Base-by-base conservation (phyloP, 1,140 invertebrate genomes). In the Aphis gossypii region DNA sequence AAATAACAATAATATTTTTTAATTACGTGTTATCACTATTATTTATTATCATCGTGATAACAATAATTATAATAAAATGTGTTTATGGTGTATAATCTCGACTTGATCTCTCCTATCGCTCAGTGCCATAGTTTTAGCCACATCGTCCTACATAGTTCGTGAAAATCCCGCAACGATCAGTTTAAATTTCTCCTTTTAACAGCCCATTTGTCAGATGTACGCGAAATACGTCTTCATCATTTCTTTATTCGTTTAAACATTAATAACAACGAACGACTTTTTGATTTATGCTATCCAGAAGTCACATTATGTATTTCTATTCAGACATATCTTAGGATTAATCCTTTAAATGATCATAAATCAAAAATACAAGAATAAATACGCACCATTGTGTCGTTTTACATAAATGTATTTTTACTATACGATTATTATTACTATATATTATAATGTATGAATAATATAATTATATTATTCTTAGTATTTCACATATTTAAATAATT, bases 331-430 rank as follows among this genome's bases (percentile, higher is more conserved):
- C 60, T 76, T 76, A n/a, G 60, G 60, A 30, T 76, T 76, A 76
- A 76, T 76, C n/a, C 60, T 76, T 76, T 76, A 76, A 76, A 76
- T 76, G 60, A 76, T 76, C 60, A 76, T 76, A 76, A 76, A 76
- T 76, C 60, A 76, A 30, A 18, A 76, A 6, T n/a, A n/a, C 4
- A 20, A 76, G 60, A 76, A 76, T n/a, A 76, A 76, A 76, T 76
- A n/a, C 30, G 60, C 30, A 35, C 30, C n/a, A 76, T 76, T 76
- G 60, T 76, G 60, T 76, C 30, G 60, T 76, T n/a, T 68, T 18
- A n/a, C 60, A 76, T 76, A n/a, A 76, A 76, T 68, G 14, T 35
- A n/a, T 76, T 76, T 68, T n/a, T 76, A 76, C 60, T n/a, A n/a
- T 41, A 41, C 38, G 38, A 41, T 41, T 41, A 41, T 41, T 41